phyloP scores from a whole-genome alignment of 2,797 vertebrate genomes.

The Hipposideros larvatus region DNA sequence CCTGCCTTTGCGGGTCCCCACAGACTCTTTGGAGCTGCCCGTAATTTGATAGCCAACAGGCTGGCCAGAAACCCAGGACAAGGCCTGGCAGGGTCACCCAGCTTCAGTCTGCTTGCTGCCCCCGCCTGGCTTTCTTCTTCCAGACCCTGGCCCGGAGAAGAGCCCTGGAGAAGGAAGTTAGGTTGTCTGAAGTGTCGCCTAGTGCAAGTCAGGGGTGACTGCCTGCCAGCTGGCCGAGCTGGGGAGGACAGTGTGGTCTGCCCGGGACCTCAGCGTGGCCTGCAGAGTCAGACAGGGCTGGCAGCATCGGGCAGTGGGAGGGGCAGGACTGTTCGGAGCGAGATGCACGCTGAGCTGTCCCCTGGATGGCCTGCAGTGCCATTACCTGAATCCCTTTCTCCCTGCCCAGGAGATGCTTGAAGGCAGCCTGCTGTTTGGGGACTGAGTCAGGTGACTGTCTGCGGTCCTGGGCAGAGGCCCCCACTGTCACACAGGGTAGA shows the following conservation, averaged over 20 bases:
- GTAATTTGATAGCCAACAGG: not conserved
- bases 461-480: not conserved
- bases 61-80: not conserved
- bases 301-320: not conserved
- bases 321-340: not conserved
- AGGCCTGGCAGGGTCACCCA: not conserved
- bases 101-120: not conserved
- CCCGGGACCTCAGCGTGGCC: not conserved
- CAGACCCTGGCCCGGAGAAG: not conserved
- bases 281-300: not conserved
- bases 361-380: not conserved
- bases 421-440: not conserved
- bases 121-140: not conserved
- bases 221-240: conserved; percentile 32
- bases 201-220: not conserved
- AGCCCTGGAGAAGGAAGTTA: conserved; percentile 26
- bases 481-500: not conserved
- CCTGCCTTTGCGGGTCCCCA: not conserved
- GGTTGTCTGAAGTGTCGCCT: not conserved
- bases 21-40: not conserved
- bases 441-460: not conserved
- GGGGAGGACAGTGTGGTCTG: conserved; percentile 35
- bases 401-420: not conserved
- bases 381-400: not conserved
- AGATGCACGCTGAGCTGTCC: not conserved